phyloP scores from a whole-genome alignment of 2,113 vertebrate genomes.

The Polypterus bichir region DNA sequence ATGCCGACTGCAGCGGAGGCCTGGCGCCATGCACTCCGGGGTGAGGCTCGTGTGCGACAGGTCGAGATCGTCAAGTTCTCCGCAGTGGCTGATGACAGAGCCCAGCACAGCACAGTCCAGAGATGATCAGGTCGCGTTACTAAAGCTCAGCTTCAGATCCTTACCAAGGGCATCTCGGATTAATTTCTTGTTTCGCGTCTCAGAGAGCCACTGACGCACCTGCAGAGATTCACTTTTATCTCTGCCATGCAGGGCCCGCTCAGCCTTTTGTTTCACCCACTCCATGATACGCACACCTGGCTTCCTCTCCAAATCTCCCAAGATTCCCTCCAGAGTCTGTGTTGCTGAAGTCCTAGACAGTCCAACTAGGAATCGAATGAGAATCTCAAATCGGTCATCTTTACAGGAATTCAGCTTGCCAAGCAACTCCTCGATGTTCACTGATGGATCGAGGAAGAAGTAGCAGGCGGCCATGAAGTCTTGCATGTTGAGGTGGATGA shows the following conservation, averaged over 20 bases:
- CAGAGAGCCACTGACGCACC: conserved; percentile 1
- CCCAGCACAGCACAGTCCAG: too few relatives aligned
- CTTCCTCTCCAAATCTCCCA: not conserved
- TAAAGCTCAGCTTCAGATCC: too few relatives aligned
- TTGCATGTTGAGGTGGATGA: conserved; percentile 21
- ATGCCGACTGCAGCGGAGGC: too few relatives aligned
- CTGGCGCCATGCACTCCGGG: too few relatives aligned
- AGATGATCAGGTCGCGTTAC: too few relatives aligned
- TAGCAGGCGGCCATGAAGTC: conserved; percentile 20
- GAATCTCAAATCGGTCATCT: conserved; percentile 9
- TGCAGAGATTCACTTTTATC: conserved; percentile 1
- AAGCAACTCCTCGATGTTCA: not conserved
- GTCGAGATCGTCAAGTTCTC: too few relatives aligned
- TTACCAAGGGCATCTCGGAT: not conserved
- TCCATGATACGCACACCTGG: not conserved
- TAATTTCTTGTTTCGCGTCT: conserved; percentile 8
- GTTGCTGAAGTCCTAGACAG: conserved; percentile 2
- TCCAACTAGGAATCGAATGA: conserved; percentile 17
- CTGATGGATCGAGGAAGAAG: conserved; percentile 11
- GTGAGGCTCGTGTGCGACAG: too few relatives aligned
- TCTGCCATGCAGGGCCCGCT: not conserved
- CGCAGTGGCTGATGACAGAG: too few relatives aligned
- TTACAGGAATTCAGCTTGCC: not conserved
- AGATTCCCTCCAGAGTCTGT: not conserved
- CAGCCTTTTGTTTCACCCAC: not conserved